Conservation (phyloP, 2,888 invertebrate genomes). For the Sarcophaga subvicina region DNA sequence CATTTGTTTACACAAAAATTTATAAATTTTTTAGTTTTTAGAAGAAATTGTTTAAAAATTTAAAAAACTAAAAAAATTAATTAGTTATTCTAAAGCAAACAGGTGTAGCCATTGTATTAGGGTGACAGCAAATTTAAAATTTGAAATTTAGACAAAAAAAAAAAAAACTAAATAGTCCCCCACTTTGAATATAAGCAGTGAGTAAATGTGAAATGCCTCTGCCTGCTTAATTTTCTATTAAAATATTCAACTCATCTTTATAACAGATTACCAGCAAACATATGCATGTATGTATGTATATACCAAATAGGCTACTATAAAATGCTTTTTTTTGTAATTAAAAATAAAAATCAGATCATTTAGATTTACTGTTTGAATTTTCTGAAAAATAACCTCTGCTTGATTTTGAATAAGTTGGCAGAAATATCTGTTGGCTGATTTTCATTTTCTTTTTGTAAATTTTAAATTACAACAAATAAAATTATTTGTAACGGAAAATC, state of each 20-base stretch:
- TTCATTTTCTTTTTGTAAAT: not conserved
- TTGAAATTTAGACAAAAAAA: not conserved
- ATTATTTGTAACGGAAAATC: not conserved
- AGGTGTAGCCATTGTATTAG: slow-evolving; percentile 26
- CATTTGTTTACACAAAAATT: slow-evolving; percentile 8
- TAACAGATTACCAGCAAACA: not conserved
- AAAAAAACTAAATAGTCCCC: no score
- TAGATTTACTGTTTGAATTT: not conserved
- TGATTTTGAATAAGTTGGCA: slow-evolving; percentile 44
- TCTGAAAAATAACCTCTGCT: slow-evolving; percentile 8
- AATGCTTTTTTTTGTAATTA: no score
- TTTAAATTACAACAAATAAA: not conserved
- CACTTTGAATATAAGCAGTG: no score
- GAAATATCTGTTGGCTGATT: not conserved
- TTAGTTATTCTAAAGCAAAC: slow-evolving; percentile 1
- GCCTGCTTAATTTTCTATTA: no score
- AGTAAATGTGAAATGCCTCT: no score
- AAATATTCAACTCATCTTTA: no score
- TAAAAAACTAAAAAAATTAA: not conserved
- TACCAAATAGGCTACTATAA: not conserved
- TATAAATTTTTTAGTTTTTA: not conserved
- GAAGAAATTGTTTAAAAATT: not conserved
- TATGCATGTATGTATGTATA: not conserved
- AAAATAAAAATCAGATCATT: slow-evolving; percentile 12
- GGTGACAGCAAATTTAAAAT: slow-evolving; percentile 10